These are phyloP conservation scores for Teinopalpus imperialis DNA, from an alignment of 2,888 invertebrate genomes.

Conservation along the genomic window DNA sequence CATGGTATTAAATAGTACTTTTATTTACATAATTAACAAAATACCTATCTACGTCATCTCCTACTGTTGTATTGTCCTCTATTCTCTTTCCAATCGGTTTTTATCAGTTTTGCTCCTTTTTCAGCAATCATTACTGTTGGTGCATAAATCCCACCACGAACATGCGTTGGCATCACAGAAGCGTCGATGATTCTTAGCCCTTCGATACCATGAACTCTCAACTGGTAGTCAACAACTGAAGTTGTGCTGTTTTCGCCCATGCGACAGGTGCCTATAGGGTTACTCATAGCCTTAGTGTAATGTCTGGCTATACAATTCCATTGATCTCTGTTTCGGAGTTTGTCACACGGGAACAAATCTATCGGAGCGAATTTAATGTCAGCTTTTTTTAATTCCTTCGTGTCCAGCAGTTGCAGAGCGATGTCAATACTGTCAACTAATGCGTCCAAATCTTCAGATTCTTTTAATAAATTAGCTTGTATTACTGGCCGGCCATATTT, in stretches of 20 bases:
- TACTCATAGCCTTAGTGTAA: constrained; percentile 71
- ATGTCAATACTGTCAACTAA: constrained; percentile 73
- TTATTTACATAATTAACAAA: constrained; percentile 41
- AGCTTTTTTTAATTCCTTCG: constrained; percentile 68
- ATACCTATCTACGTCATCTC: constrained; percentile 36
- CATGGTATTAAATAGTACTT: constrained; percentile 62
- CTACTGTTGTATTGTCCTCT: constrained; percentile 57
- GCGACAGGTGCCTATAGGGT: constrained; percentile 72
- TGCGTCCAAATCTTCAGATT: constrained; percentile 68
- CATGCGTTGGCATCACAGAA: constrained; percentile 74
- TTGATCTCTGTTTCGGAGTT: constrained; percentile 66
- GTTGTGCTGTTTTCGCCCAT: constrained; percentile 68
- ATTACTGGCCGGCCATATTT: constrained; percentile 72
- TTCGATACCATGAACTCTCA: constrained; percentile 70
- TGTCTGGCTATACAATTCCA: constrained; percentile 77
- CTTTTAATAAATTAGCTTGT: constrained; percentile 72
- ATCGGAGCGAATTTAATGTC: constrained; percentile 70
- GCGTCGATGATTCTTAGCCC: constrained; percentile 70
- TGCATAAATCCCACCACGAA: constrained; percentile 62
- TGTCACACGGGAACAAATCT: constrained; percentile 72
- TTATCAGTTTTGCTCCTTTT: constrained; percentile 65
- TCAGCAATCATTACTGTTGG: constrained; percentile 77
- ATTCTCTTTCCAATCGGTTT: constrained; percentile 72
- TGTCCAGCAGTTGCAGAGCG: constrained; percentile 68
- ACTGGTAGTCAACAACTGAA: constrained; percentile 67